Percentiles rank a stretch among this genome's conserved stretches.
These are phyloP conservation scores for Mustelus asterias DNA, from an alignment of 2,113 vertebrate genomes.

Conservation along the genomic window DNA sequence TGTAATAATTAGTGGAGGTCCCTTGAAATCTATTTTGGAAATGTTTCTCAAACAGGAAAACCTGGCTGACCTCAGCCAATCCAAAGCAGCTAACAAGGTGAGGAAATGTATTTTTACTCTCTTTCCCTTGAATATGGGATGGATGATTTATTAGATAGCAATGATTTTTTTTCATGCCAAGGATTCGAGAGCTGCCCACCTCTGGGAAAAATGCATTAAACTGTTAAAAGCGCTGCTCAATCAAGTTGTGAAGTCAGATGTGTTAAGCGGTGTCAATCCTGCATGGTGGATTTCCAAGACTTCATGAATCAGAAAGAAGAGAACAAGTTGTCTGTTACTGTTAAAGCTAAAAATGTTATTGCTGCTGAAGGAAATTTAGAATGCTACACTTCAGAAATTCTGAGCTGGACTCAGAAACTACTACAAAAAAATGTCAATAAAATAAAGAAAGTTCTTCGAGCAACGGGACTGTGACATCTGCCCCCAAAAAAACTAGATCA, in stretches of 20 bases:
- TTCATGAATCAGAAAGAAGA: background rate
- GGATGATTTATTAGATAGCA: background rate
- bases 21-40: background rate
- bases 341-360: background rate
- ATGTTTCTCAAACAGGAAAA: background rate
- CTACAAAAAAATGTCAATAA: background rate
- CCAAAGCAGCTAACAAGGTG: background rate
- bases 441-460: no score
- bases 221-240: background rate
- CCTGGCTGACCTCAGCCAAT: background rate
- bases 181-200: background rate
- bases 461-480: background rate
- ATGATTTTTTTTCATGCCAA: background rate
- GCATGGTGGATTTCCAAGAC: background rate
- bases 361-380: no score
- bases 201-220: background rate
- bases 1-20: background rate
- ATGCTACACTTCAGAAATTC: background rate
- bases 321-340: background rate
- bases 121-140: background rate
- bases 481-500: background rate
- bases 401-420: background rate
- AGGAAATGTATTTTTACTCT: background rate
- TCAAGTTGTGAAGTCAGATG: background rate
- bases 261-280: background rate